phyloP scores from a whole-genome alignment of 2,888 invertebrate genomes.

The Smittia sp. region DNA sequence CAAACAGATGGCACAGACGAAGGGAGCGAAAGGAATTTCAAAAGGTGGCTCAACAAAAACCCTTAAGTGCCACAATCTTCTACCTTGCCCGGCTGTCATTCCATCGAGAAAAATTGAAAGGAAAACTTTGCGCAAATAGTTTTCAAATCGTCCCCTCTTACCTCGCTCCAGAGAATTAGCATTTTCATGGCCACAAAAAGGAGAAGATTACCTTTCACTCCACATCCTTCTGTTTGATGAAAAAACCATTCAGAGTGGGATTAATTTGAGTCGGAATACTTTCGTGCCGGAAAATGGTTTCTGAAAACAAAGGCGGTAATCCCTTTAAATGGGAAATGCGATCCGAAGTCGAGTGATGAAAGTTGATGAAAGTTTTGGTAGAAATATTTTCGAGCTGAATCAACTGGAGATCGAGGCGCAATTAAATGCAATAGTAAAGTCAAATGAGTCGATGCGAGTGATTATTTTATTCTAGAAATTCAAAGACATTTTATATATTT shows the following conservation, averaged over 20 bases:
- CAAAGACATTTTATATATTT: too few species aligned
- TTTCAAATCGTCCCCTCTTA: not conserved
- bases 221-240: not conserved
- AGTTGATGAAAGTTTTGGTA: too few species aligned
- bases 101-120: not conserved
- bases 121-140: not conserved
- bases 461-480: too few species aligned
- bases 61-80: not conserved
- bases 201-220: not conserved
- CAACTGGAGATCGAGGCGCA: too few species aligned
- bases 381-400: too few species aligned
- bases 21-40: not conserved
- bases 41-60: not conserved
- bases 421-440: too few species aligned
- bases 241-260: not conserved
- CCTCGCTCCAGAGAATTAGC: not conserved
- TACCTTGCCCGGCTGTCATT: not conserved
- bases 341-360: too few species aligned
- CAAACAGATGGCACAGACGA: not conserved
- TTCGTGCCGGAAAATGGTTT: too few species aligned
- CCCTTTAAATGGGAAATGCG: too few species aligned
- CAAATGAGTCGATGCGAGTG: too few species aligned
- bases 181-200: slow-evolving; percentile 2
- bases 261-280: too few species aligned
- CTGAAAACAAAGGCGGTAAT: too few species aligned